phyloP scores from a whole-genome alignment of 2,113 vertebrate genomes.

The Mesoclemmys tuberculata region DNA sequence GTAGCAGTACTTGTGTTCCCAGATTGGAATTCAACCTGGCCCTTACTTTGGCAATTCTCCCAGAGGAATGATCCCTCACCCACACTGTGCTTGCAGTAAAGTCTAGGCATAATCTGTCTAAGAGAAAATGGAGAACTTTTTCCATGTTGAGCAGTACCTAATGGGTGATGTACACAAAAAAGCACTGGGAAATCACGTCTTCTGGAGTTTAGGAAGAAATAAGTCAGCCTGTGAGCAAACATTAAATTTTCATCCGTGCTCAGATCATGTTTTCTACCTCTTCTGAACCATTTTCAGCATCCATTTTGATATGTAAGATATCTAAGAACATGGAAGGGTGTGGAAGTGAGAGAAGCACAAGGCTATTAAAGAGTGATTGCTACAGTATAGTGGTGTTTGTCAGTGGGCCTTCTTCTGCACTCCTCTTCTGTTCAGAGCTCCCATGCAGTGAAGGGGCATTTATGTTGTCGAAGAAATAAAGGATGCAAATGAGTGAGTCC shows the following conservation, averaged over 20 bases:
- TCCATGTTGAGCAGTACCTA: not conserved
- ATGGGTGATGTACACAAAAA: not conserved
- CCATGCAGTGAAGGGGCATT: not conserved
- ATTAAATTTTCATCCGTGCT: not conserved
- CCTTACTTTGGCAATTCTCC: not conserved
- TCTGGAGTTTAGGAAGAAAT: not conserved
- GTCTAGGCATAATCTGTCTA: not conserved
- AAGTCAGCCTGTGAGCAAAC: too few species aligned
- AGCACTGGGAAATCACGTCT: not conserved
- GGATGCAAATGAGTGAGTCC: not conserved
- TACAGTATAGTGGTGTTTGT: not conserved
- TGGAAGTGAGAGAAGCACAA: not conserved
- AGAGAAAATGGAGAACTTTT: not conserved
- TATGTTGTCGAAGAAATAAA: not conserved
- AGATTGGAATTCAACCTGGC: not conserved
- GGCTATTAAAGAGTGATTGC: not conserved
- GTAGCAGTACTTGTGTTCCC: not conserved
- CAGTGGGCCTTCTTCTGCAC: not conserved
- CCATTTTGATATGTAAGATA: not conserved
- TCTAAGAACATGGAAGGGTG: not conserved
- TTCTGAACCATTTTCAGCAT: not conserved
- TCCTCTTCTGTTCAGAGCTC: not conserved
- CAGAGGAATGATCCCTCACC: not conserved
- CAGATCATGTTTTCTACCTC: not conserved
- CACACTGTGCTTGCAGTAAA: not conserved